Percentiles rank a stretch among this genome's conserved stretches.
These are phyloP conservation scores for Sesamia nonagrioides DNA, from an alignment of 1,140 invertebrate species.

Conservation along the genomic window DNA sequence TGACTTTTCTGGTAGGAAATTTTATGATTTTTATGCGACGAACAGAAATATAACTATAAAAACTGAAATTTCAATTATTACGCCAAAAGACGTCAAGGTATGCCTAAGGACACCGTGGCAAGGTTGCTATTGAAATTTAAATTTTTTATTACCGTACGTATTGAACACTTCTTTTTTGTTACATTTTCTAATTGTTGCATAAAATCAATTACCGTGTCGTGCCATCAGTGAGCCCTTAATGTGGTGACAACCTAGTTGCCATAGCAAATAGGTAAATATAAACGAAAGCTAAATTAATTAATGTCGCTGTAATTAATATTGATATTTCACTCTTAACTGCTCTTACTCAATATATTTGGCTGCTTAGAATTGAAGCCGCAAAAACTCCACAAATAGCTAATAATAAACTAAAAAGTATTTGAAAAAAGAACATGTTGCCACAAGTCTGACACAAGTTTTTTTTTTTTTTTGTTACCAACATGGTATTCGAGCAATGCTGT, in stretches of 20 bases:
- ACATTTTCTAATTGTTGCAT: no score
- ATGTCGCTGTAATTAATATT: not conserved
- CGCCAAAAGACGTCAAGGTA: no score
- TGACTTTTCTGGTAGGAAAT: no score
- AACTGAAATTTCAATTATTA: no score
- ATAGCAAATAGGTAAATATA: not conserved
- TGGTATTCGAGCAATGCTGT: constrained; percentile 67
- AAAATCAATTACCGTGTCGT: no score
- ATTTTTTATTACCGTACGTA: no score
- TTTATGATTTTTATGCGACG: no score
- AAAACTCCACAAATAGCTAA: not conserved
- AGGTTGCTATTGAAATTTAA: no score
- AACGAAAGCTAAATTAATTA: constrained; percentile 7
- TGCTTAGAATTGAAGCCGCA: not conserved
- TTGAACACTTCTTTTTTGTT: no score
- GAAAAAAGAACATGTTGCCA: not conserved
- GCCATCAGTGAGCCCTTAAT: no score
- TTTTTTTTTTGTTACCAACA: constrained; percentile 52
- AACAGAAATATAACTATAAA: no score
- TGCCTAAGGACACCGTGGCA: no score
- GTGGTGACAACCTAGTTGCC: not conserved
- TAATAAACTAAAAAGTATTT: constrained; percentile 4
- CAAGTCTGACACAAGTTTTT: not conserved
- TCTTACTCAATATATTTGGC: not conserved
- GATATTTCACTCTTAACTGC: not conserved